Evolutionary conservation across 2,113 vertebrate species (phyloP).

Genomic region (Bolborhynchus lineola): DNA sequence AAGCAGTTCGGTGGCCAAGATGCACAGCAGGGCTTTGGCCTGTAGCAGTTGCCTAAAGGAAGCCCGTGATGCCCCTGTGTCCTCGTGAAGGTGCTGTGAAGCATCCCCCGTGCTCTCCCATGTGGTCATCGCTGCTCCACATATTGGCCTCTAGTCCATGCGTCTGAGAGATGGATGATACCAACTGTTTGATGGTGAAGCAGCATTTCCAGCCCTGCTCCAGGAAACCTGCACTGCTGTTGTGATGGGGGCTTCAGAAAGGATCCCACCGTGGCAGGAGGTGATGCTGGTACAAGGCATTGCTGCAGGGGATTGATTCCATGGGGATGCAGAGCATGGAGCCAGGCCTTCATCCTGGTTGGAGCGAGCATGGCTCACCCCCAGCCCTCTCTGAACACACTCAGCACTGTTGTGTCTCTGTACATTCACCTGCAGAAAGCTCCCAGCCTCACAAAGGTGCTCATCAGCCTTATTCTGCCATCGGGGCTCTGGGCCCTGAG

Average conservation of each 20-base stretch:
- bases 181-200: accelerated
- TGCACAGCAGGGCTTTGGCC: neutral
- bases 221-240: accelerated
- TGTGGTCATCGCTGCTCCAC: accelerated
- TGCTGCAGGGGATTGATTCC: neutral
- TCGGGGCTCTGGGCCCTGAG: neutral
- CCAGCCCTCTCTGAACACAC: neutral
- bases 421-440: neutral
- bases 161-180: accelerated
- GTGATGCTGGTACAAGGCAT: accelerated
- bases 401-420: neutral
- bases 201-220: neutral
- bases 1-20: neutral
- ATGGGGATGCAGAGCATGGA: neutral
- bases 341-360: accelerated
- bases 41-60: accelerated
- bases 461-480: neutral
- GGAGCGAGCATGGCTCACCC: neutral
- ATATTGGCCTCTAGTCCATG: accelerated
- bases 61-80: neutral
- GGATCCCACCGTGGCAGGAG: neutral
- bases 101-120: neutral
- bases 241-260: neutral
- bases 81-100: neutral
- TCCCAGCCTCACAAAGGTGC: neutral